Conservation (phyloP, 2,888 invertebrate genomes). For the Lasius platythorax region DNA sequence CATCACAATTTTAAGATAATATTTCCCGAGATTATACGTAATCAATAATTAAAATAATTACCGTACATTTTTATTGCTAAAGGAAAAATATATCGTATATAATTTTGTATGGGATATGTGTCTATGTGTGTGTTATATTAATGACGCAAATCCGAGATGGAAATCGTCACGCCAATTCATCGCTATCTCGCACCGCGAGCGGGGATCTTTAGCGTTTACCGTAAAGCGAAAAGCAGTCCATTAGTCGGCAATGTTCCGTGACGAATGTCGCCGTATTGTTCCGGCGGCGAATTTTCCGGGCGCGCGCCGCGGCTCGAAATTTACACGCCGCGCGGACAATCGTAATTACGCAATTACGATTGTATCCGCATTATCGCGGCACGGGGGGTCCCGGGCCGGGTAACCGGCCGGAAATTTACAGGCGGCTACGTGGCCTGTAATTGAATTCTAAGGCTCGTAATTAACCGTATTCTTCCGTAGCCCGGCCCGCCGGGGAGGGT, state of each 20-base stretch:
- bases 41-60: slow-evolving; percentile 1
- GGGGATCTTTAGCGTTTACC: slow-evolving; percentile 1
- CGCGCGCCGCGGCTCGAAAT: slow-evolving; percentile 39
- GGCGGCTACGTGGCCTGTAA: slow-evolving; percentile 54
- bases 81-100: neutral
- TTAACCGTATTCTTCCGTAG: slow-evolving; percentile 57
- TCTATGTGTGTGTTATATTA: neutral
- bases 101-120: neutral
- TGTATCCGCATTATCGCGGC: slow-evolving; percentile 50
- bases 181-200: too few relatives aligned
- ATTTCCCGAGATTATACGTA: neutral
- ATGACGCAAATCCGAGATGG: neutral
- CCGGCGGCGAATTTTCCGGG: slow-evolving; percentile 31
- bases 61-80: neutral
- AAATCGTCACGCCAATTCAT: neutral
- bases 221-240: neutral
- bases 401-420: slow-evolving; percentile 56
- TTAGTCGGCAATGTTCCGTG: slow-evolving; percentile 36
- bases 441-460: slow-evolving; percentile 57
- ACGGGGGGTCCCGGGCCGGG: slow-evolving; percentile 7
- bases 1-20: neutral
- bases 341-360: slow-evolving; percentile 52
- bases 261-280: slow-evolving; percentile 51
- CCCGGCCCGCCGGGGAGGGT: slow-evolving; percentile 9
- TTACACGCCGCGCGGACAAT: slow-evolving; percentile 22